phyloP scores from a whole-genome alignment of 2,113 vertebrate species.

The Microtus oregoni region DNA sequence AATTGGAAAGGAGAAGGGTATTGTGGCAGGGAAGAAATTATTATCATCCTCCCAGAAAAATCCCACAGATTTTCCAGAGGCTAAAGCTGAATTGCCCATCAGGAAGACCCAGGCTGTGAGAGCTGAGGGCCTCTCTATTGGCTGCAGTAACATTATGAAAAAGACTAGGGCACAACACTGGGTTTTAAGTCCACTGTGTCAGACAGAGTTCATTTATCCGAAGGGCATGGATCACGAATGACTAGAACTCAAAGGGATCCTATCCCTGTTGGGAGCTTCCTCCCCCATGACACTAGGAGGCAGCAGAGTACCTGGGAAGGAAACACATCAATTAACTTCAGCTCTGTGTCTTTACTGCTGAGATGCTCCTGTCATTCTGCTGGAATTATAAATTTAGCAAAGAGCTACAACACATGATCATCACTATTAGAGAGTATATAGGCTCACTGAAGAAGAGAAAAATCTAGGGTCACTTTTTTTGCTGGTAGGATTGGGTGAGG shows the following conservation, averaged over 20 bases:
- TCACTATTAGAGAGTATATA: background rate
- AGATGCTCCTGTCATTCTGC: background rate
- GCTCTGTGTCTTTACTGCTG: slow-evolving; percentile 21
- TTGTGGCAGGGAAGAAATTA: background rate
- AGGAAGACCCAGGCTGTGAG: rapidly evolving
- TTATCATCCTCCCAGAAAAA: background rate
- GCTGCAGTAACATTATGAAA: background rate
- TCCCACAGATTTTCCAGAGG: background rate
- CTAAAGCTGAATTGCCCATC: background rate
- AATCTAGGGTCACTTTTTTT: slow-evolving; percentile 8
- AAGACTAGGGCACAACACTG: background rate
- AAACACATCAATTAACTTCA: background rate
- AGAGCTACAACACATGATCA: background rate
- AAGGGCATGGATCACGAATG: background rate
- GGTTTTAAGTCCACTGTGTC: background rate
- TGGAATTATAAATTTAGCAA: background rate
- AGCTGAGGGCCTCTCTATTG: background rate
- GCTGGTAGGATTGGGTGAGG: background rate
- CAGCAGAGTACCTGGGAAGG: slow-evolving; percentile 77
- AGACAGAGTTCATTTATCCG: background rate
- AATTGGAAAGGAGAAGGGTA: background rate
- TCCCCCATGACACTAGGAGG: slow-evolving; percentile 64
- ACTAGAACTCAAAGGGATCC: background rate
- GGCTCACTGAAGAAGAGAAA: background rate
- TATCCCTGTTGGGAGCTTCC: background rate